Evolutionary conservation across 2,888 invertebrate species (phyloP).

Genomic region (Adineta ricciae): DNA sequence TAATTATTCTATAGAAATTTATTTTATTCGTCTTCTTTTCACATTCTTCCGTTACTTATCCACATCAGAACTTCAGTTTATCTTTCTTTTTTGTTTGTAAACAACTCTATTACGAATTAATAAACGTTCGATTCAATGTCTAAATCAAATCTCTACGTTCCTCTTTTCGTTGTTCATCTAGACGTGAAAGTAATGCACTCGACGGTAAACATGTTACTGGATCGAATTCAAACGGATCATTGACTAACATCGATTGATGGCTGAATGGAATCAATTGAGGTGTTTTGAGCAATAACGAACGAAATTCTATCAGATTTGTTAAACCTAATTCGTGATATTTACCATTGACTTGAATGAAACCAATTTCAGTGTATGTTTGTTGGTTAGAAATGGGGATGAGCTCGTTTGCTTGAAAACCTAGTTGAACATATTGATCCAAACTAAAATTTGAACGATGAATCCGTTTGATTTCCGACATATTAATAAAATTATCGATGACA

Average conservation of each 20-base stretch:
- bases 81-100: neutral
- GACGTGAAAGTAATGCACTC: neutral
- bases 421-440: neutral
- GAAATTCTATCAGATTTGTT: neutral
- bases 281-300: neutral
- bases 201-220: neutral
- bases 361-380: neutral
- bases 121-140: neutral
- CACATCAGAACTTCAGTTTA: neutral
- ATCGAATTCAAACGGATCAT: neutral
- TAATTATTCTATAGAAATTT: neutral
- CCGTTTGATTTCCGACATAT: neutral
- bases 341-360: neutral
- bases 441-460: neutral
- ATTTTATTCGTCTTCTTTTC: constrained; percentile 8
- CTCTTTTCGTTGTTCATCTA: neutral
- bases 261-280: neutral
- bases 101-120: neutral
- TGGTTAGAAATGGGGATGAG: neutral
- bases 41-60: neutral
- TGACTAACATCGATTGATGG: neutral
- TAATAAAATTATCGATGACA: neutral
- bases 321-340: neutral
- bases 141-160: neutral
- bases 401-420: neutral